Evolutionary conservation across 2,888 invertebrate genomes (phyloP).

Genomic region (Caenorhabditis sulstoni): DNA sequence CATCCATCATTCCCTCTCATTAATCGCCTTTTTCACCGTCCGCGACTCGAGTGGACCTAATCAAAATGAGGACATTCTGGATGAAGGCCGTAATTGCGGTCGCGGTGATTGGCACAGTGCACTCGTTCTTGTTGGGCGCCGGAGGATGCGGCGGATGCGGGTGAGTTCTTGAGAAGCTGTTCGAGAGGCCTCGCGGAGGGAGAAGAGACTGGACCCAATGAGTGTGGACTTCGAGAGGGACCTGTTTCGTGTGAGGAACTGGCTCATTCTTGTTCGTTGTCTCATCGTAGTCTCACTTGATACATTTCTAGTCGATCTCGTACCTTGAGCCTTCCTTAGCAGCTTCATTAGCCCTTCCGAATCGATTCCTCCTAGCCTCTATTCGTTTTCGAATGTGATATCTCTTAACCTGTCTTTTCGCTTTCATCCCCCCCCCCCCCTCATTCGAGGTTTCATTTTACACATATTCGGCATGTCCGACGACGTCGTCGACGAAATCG

Average conservation of each 20-base stretch:
- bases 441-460: no score
- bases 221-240: no score
- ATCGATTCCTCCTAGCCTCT: slow-evolving; percentile 5
- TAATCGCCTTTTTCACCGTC: neutral
- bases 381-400: neutral
- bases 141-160: slow-evolving; percentile 44
- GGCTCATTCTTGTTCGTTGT: no score
- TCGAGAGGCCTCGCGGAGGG: no score
- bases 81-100: slow-evolving; percentile 7
- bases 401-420: neutral
- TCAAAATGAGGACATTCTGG: slow-evolving; percentile 14
- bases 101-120: slow-evolving; percentile 27
- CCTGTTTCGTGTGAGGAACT: no score
- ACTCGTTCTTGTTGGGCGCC: slow-evolving; percentile 28
- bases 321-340: no score
- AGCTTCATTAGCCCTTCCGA: slow-evolving; percentile 8
- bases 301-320: no score
- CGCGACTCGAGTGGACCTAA: slow-evolving; percentile 4
- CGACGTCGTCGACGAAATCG: neutral
- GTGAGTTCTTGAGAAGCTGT: slow-evolving; percentile 43
- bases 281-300: no score
- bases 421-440: no score
- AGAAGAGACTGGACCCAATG: no score
- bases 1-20: neutral
- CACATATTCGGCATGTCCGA: neutral